phyloP scores from a whole-genome alignment of 92 coral and sea anemone genomes.

The Pocillopora meandrina region DNA sequence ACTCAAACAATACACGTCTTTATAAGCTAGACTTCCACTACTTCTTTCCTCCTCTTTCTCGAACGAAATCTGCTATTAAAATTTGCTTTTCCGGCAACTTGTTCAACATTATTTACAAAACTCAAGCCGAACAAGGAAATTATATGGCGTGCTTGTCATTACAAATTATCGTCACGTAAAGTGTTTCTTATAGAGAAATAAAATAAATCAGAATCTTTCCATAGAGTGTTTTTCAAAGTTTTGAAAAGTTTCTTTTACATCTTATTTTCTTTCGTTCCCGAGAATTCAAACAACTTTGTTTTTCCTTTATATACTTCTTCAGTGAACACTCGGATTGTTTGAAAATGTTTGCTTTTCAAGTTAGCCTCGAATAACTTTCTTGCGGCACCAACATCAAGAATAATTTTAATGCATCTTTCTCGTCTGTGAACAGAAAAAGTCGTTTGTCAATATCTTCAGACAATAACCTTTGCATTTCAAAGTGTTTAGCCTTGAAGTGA shows the following conservation, averaged over 20 bases:
- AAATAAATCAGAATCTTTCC: no score
- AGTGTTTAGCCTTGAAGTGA: neutral
- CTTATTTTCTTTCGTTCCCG: neutral
- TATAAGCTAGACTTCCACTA: no score
- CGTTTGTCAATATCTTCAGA: neutral
- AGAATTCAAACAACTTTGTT: neutral
- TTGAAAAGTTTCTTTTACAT: neutral
- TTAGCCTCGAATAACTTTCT: neutral
- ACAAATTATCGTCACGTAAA: slow-evolving; percentile 9
- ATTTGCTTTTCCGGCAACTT: neutral
- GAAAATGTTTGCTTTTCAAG: slow-evolving; percentile 10
- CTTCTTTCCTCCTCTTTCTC: no score
- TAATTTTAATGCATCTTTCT: slow-evolving; percentile 17
- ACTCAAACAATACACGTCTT: no score
- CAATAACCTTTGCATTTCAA: neutral
- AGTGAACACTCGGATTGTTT: neutral
- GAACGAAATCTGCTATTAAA: neutral
- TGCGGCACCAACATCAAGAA: neutral
- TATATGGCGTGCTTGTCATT: slow-evolving; percentile 22
- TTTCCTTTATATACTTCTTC: neutral
- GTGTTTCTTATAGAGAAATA: neutral
- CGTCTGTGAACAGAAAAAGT: neutral
- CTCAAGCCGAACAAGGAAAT: neutral
- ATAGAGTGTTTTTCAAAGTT: no score
- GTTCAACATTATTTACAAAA: slow-evolving; percentile 6